These are phyloP conservation scores for Paramormyrops kingsleyae DNA, from an alignment of 2,113 vertebrate genomes.

Conservation along the genomic window DNA sequence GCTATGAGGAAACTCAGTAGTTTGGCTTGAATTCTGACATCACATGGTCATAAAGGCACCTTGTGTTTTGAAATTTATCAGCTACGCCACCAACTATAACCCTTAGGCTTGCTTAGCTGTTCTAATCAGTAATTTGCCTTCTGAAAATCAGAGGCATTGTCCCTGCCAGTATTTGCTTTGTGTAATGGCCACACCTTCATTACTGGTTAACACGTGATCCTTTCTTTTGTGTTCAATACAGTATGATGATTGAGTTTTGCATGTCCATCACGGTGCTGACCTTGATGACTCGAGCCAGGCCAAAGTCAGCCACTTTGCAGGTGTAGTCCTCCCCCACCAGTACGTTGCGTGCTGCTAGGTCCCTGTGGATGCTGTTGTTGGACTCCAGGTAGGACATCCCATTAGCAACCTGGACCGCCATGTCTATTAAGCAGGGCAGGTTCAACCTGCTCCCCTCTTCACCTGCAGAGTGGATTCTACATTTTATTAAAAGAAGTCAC, in stretches of 20 bases:
- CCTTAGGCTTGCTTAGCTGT: background rate
- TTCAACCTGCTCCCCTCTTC: constrained; percentile 27
- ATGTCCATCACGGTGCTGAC: constrained; percentile 25
- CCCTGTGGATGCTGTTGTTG: constrained; percentile 56
- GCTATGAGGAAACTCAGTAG: background rate
- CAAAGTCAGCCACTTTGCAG: constrained; percentile 65
- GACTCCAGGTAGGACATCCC: constrained; percentile 61
- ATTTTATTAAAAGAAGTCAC: background rate
- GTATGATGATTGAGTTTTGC: background rate
- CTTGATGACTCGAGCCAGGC: constrained; percentile 57
- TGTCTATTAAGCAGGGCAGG: constrained; percentile 35
- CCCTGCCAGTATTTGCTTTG: background rate
- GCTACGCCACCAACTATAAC: background rate
- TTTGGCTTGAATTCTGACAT: background rate
- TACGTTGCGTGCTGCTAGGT: constrained; percentile 60
- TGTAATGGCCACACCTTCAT: background rate
- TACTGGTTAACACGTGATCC: background rate
- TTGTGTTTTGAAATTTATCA: background rate
- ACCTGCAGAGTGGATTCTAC: constrained; percentile 28
- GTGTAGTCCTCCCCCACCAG: constrained; percentile 51
- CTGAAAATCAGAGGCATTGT: background rate
- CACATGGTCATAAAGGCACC: background rate
- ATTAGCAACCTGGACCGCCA: constrained; percentile 49
- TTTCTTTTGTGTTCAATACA: background rate
- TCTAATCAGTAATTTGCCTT: background rate